Evolutionary conservation across 1,140 invertebrate species (phyloP).

Genomic region (Leptinotarsa undecemlineata): DNA sequence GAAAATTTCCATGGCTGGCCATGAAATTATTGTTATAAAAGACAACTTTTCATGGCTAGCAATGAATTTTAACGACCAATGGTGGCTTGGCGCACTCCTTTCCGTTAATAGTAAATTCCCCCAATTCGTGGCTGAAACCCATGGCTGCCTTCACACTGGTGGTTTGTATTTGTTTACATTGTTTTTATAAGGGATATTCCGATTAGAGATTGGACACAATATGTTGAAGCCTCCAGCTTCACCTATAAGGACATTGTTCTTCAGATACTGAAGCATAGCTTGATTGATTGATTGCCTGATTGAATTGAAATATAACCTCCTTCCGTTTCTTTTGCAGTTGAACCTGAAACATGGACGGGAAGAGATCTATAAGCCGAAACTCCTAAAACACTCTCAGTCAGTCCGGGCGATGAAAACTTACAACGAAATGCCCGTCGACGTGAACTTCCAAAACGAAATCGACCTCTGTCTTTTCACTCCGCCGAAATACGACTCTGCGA

Average conservation of each 20-base stretch:
- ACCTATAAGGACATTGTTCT: neutral
- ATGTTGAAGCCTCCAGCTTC: neutral
- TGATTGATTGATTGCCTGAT: neutral
- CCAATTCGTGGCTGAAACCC: too few species aligned
- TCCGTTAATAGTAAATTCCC: too few species aligned
- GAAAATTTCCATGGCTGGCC: too few species aligned
- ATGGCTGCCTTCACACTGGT: too few species aligned
- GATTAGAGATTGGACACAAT: too few species aligned
- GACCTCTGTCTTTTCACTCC: conserved; percentile 19
- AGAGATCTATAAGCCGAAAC: conserved; percentile 21
- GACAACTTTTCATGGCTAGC: too few species aligned
- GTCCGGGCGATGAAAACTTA: conserved; percentile 50
- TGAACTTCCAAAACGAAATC: conserved; percentile 13
- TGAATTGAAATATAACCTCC: neutral
- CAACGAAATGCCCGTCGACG: conserved; percentile 48
- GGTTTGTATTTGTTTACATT: too few species aligned
- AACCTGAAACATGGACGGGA: neutral
- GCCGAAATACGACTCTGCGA: conserved; percentile 24
- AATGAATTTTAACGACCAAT: too few species aligned
- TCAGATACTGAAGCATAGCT: neutral
- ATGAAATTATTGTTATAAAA: too few species aligned
- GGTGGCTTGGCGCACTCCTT: too few species aligned
- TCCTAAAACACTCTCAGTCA: conserved; percentile 44
- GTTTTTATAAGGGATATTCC: too few species aligned
- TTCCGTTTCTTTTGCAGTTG: neutral